These are phyloP conservation scores for Drosophila antonietae DNA, from an alignment of 2,888 invertebrate species.

Conservation along the genomic window DNA sequence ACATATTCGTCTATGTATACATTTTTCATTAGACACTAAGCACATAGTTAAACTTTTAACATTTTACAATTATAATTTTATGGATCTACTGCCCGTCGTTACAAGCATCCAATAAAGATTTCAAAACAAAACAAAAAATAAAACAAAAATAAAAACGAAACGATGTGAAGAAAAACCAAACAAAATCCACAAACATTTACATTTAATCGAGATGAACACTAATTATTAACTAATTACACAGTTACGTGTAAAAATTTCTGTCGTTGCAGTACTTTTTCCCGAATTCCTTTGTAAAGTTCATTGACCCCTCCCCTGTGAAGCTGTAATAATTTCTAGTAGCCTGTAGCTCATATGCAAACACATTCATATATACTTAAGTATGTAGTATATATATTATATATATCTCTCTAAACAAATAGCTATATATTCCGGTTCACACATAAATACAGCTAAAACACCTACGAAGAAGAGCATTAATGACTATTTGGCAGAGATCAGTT, in stretches of 20 bases:
- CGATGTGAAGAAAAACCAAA: conserved; percentile 42
- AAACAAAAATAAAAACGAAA: conserved; percentile 45
- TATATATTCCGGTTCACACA: conserved; percentile 74
- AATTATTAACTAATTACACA: conserved; percentile 41
- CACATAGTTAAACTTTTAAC: conserved; percentile 84
- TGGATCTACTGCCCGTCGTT: conserved; percentile 84
- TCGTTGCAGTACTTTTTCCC: conserved; percentile 42
- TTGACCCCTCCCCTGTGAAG: conserved; percentile 46
- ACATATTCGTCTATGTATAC: conserved; percentile 84
- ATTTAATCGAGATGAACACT: conserved; percentile 34
- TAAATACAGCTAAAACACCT: conserved; percentile 13
- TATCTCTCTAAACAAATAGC: conserved; percentile 68
- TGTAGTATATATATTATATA: conserved; percentile 61
- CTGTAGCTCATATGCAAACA: conserved; percentile 72
- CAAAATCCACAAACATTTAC: conserved; percentile 35
- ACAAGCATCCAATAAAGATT: conserved; percentile 83
- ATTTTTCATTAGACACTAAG: conserved; percentile 83
- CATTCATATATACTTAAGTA: conserved; percentile 69
- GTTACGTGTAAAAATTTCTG: conserved; percentile 64
- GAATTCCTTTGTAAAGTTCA: conserved; percentile 58
- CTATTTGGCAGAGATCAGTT: conserved; percentile 22
- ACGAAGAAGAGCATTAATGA: conserved; percentile 18
- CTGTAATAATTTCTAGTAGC: conserved; percentile 69
- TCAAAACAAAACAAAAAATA: conserved; percentile 58
- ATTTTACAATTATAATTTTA: conserved; percentile 84